Conservation (phyloP, 2,797 vertebrate species). For the Monodelphis domestica region DNA sequence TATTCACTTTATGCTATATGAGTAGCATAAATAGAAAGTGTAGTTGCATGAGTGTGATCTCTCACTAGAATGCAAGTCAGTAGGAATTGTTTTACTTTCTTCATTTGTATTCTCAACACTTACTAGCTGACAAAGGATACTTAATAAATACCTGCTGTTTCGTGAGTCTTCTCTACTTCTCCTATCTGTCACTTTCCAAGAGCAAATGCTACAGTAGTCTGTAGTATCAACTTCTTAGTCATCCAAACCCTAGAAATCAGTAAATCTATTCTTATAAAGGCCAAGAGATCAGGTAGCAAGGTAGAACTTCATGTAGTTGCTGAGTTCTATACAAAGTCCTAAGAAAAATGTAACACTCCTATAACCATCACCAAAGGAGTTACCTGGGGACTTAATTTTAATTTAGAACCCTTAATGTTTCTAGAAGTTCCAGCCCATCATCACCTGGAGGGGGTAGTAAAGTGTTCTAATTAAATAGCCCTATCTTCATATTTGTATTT, state of each 20-base stretch:
- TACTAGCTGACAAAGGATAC: neutral
- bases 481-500: neutral
- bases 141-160: neutral
- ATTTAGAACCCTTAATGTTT: neutral
- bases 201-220: constrained; percentile 26
- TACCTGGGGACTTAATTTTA: too few relatives aligned
- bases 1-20: neutral
- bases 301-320: neutral
- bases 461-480: neutral
- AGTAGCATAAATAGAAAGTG: neutral
- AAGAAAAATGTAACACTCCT: neutral
- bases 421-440: constrained; percentile 2
- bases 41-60: neutral
- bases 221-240: constrained; percentile 39
- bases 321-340: constrained; percentile 36
- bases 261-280: constrained; percentile 62
- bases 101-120: neutral
- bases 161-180: neutral
- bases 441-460: neutral
- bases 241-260: constrained; percentile 32
- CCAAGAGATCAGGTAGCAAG: constrained; percentile 55
- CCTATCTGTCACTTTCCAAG: neutral
- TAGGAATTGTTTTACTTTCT: neutral
- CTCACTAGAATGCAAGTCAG: neutral
- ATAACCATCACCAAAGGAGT: neutral